A percentile compares a stretch with the other conserved stretches of the same genome.
These are phyloP conservation scores for Corydoras sp. DNA, from an alignment of 2,113 vertebrate species.

Conservation along the genomic window DNA sequence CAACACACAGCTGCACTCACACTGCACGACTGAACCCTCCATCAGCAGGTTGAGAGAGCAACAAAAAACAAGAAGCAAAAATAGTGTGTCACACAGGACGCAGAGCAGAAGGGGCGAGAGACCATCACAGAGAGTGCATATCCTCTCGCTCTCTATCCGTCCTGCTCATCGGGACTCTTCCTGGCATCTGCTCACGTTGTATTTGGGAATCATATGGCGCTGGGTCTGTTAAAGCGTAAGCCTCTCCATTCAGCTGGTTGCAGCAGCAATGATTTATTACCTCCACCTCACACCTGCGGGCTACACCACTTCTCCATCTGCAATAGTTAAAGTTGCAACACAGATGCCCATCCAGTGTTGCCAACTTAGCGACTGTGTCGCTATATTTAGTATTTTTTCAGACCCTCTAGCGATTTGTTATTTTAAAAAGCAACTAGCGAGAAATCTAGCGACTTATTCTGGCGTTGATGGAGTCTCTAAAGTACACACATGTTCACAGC, in stretches of 20 bases:
- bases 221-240: conserved; percentile 17
- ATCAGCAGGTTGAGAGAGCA: conserved; percentile 20
- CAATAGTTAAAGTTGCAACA: no score
- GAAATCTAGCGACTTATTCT: no score
- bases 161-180: background rate
- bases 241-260: conserved; percentile 21
- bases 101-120: conserved; percentile 13
- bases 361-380: background rate
- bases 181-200: conserved; percentile 8
- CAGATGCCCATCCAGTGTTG: background rate
- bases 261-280: conserved; percentile 30
- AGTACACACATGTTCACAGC: no score
- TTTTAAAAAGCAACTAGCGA: no score
- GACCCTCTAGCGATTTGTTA: no score
- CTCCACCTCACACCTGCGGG: conserved; percentile 33
- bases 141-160: conserved; percentile 7
- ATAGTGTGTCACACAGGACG: conserved; percentile 10
- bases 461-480: no score
- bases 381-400: no score
- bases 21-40: conserved; percentile 18
- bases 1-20: background rate
- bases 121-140: conserved; percentile 6
- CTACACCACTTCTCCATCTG: no score
- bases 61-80: conserved; percentile 10
- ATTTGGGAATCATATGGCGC: conserved; percentile 14